Conservation (phyloP, 2,797 vertebrate genomes). For the Picus viridis region DNA sequence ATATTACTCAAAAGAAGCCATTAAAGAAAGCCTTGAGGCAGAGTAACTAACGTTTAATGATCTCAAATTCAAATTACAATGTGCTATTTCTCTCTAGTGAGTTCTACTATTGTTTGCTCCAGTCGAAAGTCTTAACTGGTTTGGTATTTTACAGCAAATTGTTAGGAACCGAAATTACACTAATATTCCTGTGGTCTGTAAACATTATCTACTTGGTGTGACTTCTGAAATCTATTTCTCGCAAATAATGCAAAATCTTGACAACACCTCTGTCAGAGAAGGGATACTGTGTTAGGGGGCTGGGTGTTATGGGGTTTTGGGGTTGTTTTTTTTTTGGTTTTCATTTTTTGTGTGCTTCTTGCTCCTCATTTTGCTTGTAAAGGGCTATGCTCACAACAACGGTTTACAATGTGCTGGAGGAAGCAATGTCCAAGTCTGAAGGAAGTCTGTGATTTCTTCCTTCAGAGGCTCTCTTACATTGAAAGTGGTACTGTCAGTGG, state of each 20-base stretch:
- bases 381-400: not conserved
- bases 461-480: not conserved
- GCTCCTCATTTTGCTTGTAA: not conserved
- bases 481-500: not conserved
- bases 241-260: not conserved
- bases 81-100: not conserved
- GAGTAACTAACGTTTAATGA: not conserved
- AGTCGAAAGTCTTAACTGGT: not conserved
- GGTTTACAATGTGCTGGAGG: not conserved
- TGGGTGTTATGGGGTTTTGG: not conserved
- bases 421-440: not conserved
- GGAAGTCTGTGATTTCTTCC: not conserved
- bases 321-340: not conserved
- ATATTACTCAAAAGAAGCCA: not conserved
- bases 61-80: not conserved
- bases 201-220: not conserved
- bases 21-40: slow-evolving; percentile 3
- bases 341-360: not conserved
- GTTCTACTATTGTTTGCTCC: not conserved
- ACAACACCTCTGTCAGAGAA: not conserved
- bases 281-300: not conserved
- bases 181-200: not conserved
- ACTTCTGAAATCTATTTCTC: not conserved
- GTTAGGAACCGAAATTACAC: not conserved
- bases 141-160: not conserved